Evolutionary conservation across 2,113 vertebrate species (phyloP), one percentile per base, ranked within the genome.

Genomic region (Myiozetetes cayanensis): DNA sequence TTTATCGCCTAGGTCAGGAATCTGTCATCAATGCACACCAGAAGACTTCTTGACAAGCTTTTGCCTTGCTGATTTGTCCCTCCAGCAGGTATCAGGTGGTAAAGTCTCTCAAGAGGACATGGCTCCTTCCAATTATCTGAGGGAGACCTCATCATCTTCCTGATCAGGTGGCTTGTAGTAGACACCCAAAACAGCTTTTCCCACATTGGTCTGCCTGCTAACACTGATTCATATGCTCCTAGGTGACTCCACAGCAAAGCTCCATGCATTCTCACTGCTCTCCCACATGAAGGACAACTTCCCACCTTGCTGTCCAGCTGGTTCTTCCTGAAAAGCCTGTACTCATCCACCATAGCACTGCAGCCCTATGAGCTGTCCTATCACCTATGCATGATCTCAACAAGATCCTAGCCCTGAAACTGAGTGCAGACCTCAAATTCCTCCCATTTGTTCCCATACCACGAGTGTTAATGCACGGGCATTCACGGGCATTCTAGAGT

Each of bases 281-380:
- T 94, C 58, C n/a, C 81, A 94, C 65, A 55, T 39, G 17, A 63
- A 93, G 52, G 58, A 31, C 30, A 81, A 47, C 47, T 43, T 67
- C 11, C 3, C 6, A 3, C 31, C 37, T 53, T 39, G 75, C n/a
- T 0, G 0, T 70, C 67, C 79, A 79, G 67, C 82, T 79, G 58
- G 90, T 76, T 91, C 62, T 90, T 85, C 94, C 94, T 58, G 94
- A 76, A 91, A 25, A 76, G 59, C 75, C 71, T 85, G 82, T 66
- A 33, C 15, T 63, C 53, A 73, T n/a, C 44, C 44, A 90, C 63
- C 7, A 2, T 27, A 70, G 35, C 11, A 28, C 41, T 16, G 30
- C 49, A 12, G 58, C 28, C 44, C 62, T 75, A 14, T n/a, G 35
- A 88, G 62, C 79, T 79, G 39, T 68, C 71, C 78, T 49, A 56